Percentiles rank a stretch among this genome's conserved stretches.
phyloP scores from a whole-genome alignment of 2,113 vertebrate species.

The Pseudorectes ferrugineus region DNA sequence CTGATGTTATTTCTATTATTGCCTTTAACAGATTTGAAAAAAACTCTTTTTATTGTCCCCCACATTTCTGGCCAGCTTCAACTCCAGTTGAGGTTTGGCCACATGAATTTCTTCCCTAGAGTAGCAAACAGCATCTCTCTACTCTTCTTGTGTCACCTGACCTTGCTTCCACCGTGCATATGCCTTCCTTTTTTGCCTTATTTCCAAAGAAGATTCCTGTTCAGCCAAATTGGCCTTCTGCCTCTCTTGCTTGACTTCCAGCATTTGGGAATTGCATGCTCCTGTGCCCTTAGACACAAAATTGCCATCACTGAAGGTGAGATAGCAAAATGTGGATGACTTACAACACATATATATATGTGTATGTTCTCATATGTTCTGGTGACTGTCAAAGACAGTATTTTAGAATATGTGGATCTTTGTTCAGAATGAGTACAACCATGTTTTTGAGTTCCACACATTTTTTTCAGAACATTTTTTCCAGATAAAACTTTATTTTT shows the following conservation, averaged over 20 bases:
- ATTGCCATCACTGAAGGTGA: background rate
- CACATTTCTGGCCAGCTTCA: background rate
- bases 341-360: background rate
- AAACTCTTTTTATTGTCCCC: background rate
- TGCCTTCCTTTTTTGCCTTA: background rate
- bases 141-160: background rate
- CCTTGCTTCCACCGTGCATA: background rate
- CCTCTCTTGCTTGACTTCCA: background rate
- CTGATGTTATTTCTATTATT: background rate
- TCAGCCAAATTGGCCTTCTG: background rate
- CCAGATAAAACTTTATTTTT: background rate
- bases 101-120: background rate
- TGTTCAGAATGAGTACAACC: background rate
- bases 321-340: background rate
- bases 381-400: background rate
- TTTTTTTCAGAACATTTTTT: background rate
- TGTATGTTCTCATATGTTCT: background rate
- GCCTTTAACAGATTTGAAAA: background rate
- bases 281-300: background rate
- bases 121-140: background rate
- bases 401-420: background rate
- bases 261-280: background rate
- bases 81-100: background rate
- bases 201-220: background rate
- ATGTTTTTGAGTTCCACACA: background rate